phyloP scores from a whole-genome alignment of 1,140 invertebrate species.

The Pachypsylla venusta region DNA sequence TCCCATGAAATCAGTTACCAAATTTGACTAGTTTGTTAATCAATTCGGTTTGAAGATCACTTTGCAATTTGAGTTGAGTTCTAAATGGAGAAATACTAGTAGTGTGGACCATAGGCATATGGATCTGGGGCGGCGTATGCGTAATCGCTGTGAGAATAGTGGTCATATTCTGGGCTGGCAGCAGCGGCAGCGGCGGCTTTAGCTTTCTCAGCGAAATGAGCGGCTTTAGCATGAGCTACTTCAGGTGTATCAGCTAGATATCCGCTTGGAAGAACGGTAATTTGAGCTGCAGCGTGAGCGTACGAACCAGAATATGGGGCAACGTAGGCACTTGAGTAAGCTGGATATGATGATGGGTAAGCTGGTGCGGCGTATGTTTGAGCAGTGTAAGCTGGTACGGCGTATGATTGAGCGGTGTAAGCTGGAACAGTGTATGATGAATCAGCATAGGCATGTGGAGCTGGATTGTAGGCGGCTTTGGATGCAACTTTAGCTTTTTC shows the following conservation, averaged over 20 bases:
- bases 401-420: constrained; percentile 12
- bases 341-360: neutral
- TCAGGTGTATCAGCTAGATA: constrained; percentile 30
- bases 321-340: constrained; percentile 11
- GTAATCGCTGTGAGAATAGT: constrained; percentile 13
- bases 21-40: too few relatives aligned
- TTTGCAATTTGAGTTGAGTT: too few relatives aligned
- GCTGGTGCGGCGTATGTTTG: constrained; percentile 7
- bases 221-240: constrained; percentile 25
- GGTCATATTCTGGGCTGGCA: constrained; percentile 8
- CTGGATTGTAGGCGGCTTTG: constrained; percentile 20
- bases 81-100: too few relatives aligned
- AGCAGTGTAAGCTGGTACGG: constrained; percentile 13
- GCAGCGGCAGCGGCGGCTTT: constrained; percentile 16
- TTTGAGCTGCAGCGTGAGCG: constrained; percentile 12
- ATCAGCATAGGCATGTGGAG: constrained; percentile 13
- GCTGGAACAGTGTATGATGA: constrained; percentile 8
- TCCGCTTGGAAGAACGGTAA: constrained; percentile 27
- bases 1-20: too few relatives aligned
- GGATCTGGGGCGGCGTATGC: constrained; percentile 28
- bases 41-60: too few relatives aligned
- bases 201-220: constrained; percentile 19
- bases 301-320: constrained; percentile 8
- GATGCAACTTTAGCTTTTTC: constrained; percentile 27
- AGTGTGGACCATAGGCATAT: too few relatives aligned